Evolutionary conservation across 2,888 invertebrate genomes (phyloP).

Genomic region (Heliconius ethilla): DNA sequence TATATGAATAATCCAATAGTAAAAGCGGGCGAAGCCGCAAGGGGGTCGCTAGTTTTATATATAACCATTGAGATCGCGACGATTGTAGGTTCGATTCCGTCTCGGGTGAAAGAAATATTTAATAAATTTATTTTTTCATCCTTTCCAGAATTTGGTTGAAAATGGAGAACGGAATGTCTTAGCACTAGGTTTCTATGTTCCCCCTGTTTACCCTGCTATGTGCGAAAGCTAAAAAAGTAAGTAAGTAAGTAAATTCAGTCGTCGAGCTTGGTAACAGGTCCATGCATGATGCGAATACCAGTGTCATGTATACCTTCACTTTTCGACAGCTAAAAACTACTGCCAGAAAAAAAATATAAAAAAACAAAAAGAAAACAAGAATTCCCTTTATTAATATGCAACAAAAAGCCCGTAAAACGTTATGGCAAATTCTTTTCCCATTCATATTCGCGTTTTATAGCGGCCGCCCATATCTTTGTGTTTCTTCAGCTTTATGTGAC

Average conservation of each 20-base stretch:
- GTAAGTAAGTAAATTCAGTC: too few relatives aligned
- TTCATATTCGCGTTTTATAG: conserved; percentile 74
- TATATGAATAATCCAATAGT: too few relatives aligned
- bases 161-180: too few relatives aligned
- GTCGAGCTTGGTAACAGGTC: neutral
- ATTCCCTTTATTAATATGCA: conserved; percentile 61
- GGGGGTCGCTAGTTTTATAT: too few relatives aligned
- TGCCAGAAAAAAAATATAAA: neutral
- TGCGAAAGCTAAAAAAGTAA: too few relatives aligned
- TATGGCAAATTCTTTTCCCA: conserved; percentile 70
- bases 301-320: too few relatives aligned
- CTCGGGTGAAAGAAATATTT: neutral
- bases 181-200: too few relatives aligned
- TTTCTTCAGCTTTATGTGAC: conserved; percentile 71
- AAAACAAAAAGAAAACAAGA: conserved; percentile 40
- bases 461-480: conserved; percentile 70
- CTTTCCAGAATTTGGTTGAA: too few relatives aligned
- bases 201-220: too few relatives aligned
- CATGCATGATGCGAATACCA: too few relatives aligned
- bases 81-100: neutral
- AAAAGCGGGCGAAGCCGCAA: too few relatives aligned
- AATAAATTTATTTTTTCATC: neutral
- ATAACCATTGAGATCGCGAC: neutral
- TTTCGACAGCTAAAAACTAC: too few relatives aligned
- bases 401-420: conserved; percentile 63